Evolutionary conservation across 2,888 invertebrate genomes (phyloP).

Genomic region (Caenorhabditis japonica): DNA sequence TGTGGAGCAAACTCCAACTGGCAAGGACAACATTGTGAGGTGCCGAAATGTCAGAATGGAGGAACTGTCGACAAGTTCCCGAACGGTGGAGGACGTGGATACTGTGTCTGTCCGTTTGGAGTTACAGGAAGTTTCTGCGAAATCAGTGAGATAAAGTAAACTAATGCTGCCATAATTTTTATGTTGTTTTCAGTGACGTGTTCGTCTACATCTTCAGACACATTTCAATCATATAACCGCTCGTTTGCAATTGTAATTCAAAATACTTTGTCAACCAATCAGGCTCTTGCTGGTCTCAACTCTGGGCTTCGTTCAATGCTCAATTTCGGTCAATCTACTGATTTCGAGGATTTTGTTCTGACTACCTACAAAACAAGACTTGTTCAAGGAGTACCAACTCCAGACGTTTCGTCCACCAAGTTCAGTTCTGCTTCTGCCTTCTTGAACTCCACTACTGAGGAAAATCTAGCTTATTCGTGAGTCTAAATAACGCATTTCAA

Average conservation of each 20-base stretch:
- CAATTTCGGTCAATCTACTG: conserved; percentile 31
- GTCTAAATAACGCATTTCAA: background rate
- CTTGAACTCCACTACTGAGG: conserved; percentile 37
- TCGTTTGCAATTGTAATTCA: conserved; percentile 55
- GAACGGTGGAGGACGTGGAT: conserved; percentile 54
- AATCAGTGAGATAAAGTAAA: conserved; percentile 21
- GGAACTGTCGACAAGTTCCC: conserved; percentile 56
- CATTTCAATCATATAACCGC: conserved; percentile 47
- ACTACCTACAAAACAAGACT: conserved; percentile 50
- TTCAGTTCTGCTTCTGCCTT: conserved; percentile 30
- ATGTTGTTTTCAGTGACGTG: conserved; percentile 51
- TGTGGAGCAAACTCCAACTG: conserved; percentile 43
- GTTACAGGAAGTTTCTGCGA: conserved; percentile 57
- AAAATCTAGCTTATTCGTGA: conserved; percentile 39
- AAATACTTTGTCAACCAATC: conserved; percentile 45
- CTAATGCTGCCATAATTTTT: too few species aligned
- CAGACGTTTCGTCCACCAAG: conserved; percentile 30
- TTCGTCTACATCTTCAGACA: conserved; percentile 31
- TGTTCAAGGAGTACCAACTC: conserved; percentile 7
- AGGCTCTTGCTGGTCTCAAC: conserved; percentile 30
- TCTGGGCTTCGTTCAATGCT: conserved; percentile 39
- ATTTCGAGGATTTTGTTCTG: conserved; percentile 54
- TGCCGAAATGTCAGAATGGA: conserved; percentile 57
- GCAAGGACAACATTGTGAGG: conserved; percentile 40
- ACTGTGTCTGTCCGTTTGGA: conserved; percentile 58